Conservation (phyloP, 2,888 invertebrate species). For the Mythimna ferrago region DNA sequence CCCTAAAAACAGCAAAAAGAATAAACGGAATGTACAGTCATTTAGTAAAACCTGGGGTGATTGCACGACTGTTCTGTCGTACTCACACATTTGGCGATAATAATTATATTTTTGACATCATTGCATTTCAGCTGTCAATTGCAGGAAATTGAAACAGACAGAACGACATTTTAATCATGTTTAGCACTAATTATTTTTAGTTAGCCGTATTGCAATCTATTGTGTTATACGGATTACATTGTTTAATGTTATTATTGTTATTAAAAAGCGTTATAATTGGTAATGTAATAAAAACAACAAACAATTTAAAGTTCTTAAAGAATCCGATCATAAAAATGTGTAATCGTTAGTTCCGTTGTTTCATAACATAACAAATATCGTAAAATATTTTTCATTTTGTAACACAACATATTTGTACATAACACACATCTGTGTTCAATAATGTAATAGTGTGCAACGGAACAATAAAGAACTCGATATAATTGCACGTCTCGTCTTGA, state of each 20-base stretch:
- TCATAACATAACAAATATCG: slow-evolving; percentile 12
- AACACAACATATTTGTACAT: slow-evolving; percentile 5
- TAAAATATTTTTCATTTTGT: neutral
- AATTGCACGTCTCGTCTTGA: slow-evolving; percentile 49
- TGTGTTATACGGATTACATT: neutral
- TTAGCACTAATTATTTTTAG: neutral
- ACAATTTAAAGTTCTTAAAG: neutral
- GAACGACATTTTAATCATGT: slow-evolving; percentile 34
- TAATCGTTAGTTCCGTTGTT: slow-evolving; percentile 1
- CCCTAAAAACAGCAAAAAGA: neutral
- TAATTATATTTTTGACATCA: slow-evolving; percentile 13
- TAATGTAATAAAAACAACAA: neutral
- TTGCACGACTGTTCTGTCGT: neutral
- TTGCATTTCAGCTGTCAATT: slow-evolving; percentile 40
- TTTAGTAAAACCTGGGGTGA: neutral
- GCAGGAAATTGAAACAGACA: slow-evolving; percentile 39
- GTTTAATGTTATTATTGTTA: neutral
- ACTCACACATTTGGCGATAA: slow-evolving; percentile 14
- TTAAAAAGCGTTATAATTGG: neutral
- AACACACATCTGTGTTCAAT: slow-evolving; percentile 41
- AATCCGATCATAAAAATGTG: neutral
- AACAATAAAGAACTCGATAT: slow-evolving; percentile 44
- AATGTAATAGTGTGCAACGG: slow-evolving; percentile 26
- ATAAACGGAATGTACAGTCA: neutral
- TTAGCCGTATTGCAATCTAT: neutral